phyloP scores from a whole-genome alignment of 2,888 invertebrate species.

The Drosophila austrosaltans region DNA sequence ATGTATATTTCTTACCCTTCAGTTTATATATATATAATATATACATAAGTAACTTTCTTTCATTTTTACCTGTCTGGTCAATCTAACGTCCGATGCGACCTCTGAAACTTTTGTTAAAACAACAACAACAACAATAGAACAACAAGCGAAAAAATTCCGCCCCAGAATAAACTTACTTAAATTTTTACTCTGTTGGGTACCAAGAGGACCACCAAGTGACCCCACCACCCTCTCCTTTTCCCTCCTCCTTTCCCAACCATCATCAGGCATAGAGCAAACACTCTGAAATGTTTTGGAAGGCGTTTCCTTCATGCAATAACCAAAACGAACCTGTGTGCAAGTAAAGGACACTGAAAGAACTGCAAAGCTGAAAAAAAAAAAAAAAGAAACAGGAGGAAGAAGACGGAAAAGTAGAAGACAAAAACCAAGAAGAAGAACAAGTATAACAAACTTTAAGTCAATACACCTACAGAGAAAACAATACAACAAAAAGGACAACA shows the following conservation, averaged over 20 bases:
- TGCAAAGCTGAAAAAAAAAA: constrained; percentile 6
- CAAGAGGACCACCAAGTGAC: neutral
- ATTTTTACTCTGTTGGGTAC: constrained; percentile 11
- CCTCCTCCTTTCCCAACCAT: neutral
- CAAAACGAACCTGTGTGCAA: constrained; percentile 21
- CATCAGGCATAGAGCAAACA: constrained; percentile 37
- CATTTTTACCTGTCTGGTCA: constrained; percentile 24
- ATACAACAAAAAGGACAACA: constrained; percentile 33
- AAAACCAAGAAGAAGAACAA: constrained; percentile 52
- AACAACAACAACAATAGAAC: constrained; percentile 8
- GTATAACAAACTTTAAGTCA: constrained; percentile 76
- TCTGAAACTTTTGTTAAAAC: constrained; percentile 30
- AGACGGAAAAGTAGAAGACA: constrained; percentile 34
- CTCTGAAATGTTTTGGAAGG: constrained; percentile 62
- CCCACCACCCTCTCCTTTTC: neutral
- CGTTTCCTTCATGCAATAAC: constrained; percentile 62
- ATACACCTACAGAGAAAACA: constrained; percentile 66
- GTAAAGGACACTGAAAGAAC: constrained; percentile 20
- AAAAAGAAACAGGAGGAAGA: constrained; percentile 15
- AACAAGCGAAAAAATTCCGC: constrained; percentile 30
- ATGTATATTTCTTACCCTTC: neutral
- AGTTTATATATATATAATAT: too few species aligned
- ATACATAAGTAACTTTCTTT: neutral
- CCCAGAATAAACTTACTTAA: constrained; percentile 35
- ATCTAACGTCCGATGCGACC: constrained; percentile 18